Base-by-base conservation (phyloP, 2,888 invertebrate genomes). In the Drosophila percnosoma region DNA sequence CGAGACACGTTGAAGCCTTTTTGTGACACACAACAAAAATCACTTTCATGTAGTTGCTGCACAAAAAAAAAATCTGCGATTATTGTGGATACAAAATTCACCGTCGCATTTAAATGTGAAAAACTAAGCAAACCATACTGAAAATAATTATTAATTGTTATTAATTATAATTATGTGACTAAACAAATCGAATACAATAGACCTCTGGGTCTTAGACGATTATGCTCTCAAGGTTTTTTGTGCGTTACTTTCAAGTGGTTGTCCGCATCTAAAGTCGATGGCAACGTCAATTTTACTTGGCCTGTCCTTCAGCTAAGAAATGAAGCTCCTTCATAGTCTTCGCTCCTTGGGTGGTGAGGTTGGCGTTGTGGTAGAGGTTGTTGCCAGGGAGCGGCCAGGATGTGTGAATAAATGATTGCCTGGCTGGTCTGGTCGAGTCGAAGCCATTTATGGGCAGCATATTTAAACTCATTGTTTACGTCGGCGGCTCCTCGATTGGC, bases 241-340 rank as follows among this genome's bases (percentile, higher is more conserved):
- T 33, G 31, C 21, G 55, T 49, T 24, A 51, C 10, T 68, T 58
- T 53, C 27, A 64, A 61, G 65, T 51, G 53, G 45, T 45, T 72
- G 70, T 65, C 58, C 67, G 72, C 54, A 48, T 66, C 52, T 65
- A 58, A 58, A 42, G 57, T 24, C 45, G 64, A 51, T 63, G 61
- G 31, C 63, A 42, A 63, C 61, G 36, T 65, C 80, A 73, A 78
- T 67, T 84, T 84, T 73, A 75, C 84, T 82, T 60, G 73, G 69
- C 31, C 75, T 77, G 80, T 62, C 80, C 64, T 73, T 70, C 79
- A 57, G 70, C 82, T 69, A 71, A 82, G 77, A 82, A 85, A 87
- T 83, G 86, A 58, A 68, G 64, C 73, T 49, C 42, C 53, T 86
- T 77, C 86, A 80, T 83, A 74, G 67, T 54, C 33, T 49, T 58